phyloP scores from a whole-genome alignment of 2,888 invertebrate genomes.

The Kryphioiulus occultus region DNA sequence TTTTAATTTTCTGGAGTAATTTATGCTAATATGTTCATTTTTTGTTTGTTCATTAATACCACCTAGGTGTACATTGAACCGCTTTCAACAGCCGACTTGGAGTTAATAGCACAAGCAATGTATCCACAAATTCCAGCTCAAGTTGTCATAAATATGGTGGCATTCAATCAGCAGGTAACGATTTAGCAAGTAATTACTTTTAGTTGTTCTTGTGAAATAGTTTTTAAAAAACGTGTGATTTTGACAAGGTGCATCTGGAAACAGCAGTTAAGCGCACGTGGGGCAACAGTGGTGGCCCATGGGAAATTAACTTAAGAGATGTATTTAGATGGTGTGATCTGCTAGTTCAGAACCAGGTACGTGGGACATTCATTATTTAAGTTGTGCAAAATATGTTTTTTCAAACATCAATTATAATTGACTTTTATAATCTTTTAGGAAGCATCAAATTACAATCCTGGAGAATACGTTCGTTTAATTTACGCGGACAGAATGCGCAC shows the following conservation, averaged over 20 bases:
- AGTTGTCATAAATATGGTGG: slow-evolving; percentile 75
- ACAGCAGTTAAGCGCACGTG: slow-evolving; percentile 72
- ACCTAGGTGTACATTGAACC: slow-evolving; percentile 69
- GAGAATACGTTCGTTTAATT: slow-evolving; percentile 76
- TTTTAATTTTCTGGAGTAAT: too few species aligned
- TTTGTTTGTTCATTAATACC: slow-evolving; percentile 45
- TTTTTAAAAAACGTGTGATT: background rate
- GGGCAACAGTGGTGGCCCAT: slow-evolving; percentile 86
- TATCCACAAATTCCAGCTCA: slow-evolving; percentile 71
- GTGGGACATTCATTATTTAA: background rate
- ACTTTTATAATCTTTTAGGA: slow-evolving; percentile 47
- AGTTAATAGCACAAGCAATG: slow-evolving; percentile 71
- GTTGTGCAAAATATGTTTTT: background rate
- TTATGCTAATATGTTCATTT: too few species aligned
- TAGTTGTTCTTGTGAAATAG: background rate
- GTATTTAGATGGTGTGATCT: slow-evolving; percentile 91
- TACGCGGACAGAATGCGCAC: slow-evolving; percentile 89
- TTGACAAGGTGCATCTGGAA: slow-evolving; percentile 68
- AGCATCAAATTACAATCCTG: slow-evolving; percentile 63
- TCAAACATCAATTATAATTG: slow-evolving; percentile 41
- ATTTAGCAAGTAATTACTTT: slow-evolving; percentile 14
- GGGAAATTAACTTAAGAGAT: slow-evolving; percentile 97
- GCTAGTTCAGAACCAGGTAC: slow-evolving; percentile 62
- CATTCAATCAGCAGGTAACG: slow-evolving; percentile 73
- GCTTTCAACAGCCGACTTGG: slow-evolving; percentile 70